phyloP scores from a whole-genome alignment of 2,113 vertebrate species.

The Triplophysa dalaica region DNA sequence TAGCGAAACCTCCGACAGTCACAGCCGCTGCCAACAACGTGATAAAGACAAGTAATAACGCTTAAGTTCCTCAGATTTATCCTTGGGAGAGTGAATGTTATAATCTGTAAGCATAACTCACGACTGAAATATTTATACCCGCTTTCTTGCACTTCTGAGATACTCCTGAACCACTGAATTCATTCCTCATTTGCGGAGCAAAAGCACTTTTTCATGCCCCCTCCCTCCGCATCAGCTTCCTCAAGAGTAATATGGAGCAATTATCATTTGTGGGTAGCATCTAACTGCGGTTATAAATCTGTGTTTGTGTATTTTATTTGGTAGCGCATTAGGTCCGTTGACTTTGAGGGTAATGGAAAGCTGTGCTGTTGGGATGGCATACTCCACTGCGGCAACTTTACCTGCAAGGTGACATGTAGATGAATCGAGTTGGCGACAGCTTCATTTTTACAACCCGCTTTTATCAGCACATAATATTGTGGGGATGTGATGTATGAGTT shows the following conservation, averaged over 20 bases:
- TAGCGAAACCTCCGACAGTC: conserved; percentile 62
- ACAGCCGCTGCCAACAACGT: conserved; percentile 62
- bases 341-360: conserved; percentile 14
- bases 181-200: conserved; percentile 42
- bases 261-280: conserved; percentile 32
- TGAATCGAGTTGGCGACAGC: conserved; percentile 17
- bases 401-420: conserved; percentile 39
- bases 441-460: conserved; percentile 3
- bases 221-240: background rate
- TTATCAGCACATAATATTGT: conserved; percentile 19
- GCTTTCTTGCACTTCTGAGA: conserved; percentile 51
- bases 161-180: conserved; percentile 35
- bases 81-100: conserved; percentile 58
- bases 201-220: conserved; percentile 21
- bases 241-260: conserved; percentile 19
- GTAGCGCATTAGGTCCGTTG: background rate
- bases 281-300: conserved; percentile 28
- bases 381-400: conserved; percentile 19
- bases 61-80: conserved; percentile 71
- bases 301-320: background rate
- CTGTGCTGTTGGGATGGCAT: background rate
- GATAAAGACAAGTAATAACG: conserved; percentile 72
- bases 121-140: conserved; percentile 61
- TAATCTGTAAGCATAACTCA: conserved; percentile 65
- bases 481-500: conserved; percentile 9